Conservation (phyloP, 2,888 invertebrate species). For the Agonopterix alstromeriana region DNA sequence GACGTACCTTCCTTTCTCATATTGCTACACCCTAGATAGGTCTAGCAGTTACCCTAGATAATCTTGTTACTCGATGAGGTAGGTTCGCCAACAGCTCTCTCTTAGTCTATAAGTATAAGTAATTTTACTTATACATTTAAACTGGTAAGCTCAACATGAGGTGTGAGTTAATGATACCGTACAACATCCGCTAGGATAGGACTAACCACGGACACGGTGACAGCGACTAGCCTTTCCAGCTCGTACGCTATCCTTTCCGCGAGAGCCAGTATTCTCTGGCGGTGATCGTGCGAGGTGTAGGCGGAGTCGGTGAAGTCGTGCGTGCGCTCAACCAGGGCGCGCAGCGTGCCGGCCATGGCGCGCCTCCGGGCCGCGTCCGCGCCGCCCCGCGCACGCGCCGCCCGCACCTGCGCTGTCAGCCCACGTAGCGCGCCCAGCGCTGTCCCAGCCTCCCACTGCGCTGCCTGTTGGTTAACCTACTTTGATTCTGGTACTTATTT, state of each 20-base stretch:
- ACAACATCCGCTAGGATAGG: no score
- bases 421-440: constrained; percentile 90
- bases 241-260: constrained; percentile 94
- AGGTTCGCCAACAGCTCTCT: no score
- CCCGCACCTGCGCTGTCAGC: constrained; percentile 90
- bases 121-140: no score
- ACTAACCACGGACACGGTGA: constrained; percentile 88
- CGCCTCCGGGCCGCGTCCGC: constrained; percentile 83
- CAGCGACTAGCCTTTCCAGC: constrained; percentile 91
- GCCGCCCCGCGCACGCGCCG: constrained; percentile 83
- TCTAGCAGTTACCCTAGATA: no score
- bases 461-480: constrained; percentile 38
- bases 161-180: no score
- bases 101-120: no score
- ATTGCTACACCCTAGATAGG: no score
- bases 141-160: no score
- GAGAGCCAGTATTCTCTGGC: constrained; percentile 94
- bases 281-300: constrained; percentile 97
- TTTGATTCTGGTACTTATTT: no score
- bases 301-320: constrained; percentile 99
- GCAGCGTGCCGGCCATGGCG: constrained; percentile 90
- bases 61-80: no score
- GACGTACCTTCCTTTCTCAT: no score
- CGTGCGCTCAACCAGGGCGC: constrained; percentile 94
- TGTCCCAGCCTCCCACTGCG: constrained; percentile 78